Conservation (phyloP, 2,797 vertebrate genomes). For the Liasis olivaceus region DNA sequence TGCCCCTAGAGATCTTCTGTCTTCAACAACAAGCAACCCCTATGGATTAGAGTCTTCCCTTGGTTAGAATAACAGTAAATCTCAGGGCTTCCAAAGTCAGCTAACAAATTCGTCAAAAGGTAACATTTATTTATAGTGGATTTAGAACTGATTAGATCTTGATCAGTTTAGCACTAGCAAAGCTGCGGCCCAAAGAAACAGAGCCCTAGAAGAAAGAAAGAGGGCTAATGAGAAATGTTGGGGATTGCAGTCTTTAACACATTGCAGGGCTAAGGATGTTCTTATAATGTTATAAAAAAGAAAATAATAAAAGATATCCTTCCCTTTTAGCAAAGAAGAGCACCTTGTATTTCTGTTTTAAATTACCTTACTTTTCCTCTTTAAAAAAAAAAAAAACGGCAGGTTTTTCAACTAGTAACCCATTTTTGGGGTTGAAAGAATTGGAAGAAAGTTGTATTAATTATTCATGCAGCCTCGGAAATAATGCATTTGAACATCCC, state of each 20-base stretch:
- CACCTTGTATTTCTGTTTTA: not conserved
- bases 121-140: conserved; percentile 50
- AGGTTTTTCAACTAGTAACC: not conserved
- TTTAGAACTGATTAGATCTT: not conserved
- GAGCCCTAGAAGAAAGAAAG: not conserved
- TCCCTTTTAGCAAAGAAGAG: not conserved
- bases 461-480: too few species aligned
- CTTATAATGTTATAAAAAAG: not conserved
- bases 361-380: not conserved
- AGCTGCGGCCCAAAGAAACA: not conserved
- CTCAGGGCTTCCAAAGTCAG: conserved; percentile 3
- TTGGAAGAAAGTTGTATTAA: too few species aligned
- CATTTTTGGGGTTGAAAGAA: not conserved
- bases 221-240: not conserved
- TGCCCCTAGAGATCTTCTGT: not conserved
- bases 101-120: conserved; percentile 44
- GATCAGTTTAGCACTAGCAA: not conserved
- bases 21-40: conserved; percentile 45
- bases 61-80: conserved; percentile 59
- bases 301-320: not conserved
- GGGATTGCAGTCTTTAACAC: not conserved
- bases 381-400: not conserved
- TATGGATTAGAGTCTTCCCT: conserved; percentile 59
- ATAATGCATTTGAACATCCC: too few species aligned
- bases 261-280: not conserved